Evolutionary conservation across 2,113 vertebrate species (phyloP).

Genomic region (Chrysemys picta): DNA sequence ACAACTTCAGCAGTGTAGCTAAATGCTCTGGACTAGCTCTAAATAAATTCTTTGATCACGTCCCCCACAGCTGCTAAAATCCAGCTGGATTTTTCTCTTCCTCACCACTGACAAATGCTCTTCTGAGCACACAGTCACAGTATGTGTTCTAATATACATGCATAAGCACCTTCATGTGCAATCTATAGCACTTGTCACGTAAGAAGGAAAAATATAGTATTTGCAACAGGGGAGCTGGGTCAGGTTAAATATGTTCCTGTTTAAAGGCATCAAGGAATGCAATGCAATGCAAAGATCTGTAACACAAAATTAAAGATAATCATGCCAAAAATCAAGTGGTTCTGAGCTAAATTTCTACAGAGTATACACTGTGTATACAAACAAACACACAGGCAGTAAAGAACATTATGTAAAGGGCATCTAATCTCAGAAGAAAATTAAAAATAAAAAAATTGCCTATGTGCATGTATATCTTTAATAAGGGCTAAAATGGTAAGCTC

Average conservation of each 20-base stretch:
- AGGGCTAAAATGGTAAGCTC: neutral
- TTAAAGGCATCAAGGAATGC: neutral
- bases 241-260: neutral
- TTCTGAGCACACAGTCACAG: neutral
- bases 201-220: neutral
- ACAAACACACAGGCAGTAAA: neutral
- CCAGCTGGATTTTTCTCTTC: neutral
- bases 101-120: neutral
- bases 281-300: neutral
- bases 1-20: neutral
- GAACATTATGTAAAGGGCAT: neutral
- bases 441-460: neutral
- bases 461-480: neutral
- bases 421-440: neutral
- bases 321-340: neutral
- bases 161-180: neutral
- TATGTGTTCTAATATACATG: rapidly evolving
- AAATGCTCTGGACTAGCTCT: neutral
- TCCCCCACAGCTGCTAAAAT: neutral
- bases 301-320: neutral
- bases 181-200: neutral
- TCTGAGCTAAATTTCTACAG: neutral
- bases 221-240: neutral
- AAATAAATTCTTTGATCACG: neutral
- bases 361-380: neutral